phyloP scores from a whole-genome alignment of 2,797 vertebrate species.

The Champsocephalus gunnari region DNA sequence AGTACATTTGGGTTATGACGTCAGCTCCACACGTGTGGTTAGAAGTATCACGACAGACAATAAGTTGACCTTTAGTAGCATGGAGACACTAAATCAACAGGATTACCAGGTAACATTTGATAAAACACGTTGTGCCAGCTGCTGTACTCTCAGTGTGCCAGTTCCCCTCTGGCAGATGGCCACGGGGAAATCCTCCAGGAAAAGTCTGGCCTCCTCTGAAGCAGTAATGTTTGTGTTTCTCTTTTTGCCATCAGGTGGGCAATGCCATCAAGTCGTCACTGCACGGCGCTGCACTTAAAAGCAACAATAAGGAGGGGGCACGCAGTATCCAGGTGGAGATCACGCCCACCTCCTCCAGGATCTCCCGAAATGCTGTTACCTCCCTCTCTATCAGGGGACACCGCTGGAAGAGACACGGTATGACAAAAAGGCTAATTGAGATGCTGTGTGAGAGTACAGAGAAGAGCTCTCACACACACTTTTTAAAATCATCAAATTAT shows the following conservation, averaged over 20 bases:
- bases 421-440: slow-evolving; percentile 60
- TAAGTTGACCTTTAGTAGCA: neutral
- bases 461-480: neutral
- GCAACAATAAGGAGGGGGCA: slow-evolving; percentile 92
- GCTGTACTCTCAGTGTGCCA: neutral
- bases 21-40: neutral
- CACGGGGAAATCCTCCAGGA: neutral
- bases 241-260: slow-evolving; percentile 87
- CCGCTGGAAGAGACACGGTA: slow-evolving; percentile 98
- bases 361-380: slow-evolving; percentile 98
- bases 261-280: slow-evolving; percentile 97
- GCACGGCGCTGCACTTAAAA: slow-evolving; percentile 91
- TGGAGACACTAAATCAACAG: neutral
- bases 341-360: slow-evolving; percentile 95
- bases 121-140: neutral
- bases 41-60: neutral
- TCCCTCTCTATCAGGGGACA: slow-evolving; percentile 98
- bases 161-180: neutral
- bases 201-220: neutral
- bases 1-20: neutral
- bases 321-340: slow-evolving; percentile 98
- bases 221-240: slow-evolving; percentile 3
- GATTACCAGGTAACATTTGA: neutral
- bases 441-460: neutral
- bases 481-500: too few relatives aligned